Percentiles rank a stretch among this genome's conserved stretches.
These are phyloP conservation scores for Nebria ingens DNA, from an alignment of 1,140 invertebrate species.

Conservation along the genomic window DNA sequence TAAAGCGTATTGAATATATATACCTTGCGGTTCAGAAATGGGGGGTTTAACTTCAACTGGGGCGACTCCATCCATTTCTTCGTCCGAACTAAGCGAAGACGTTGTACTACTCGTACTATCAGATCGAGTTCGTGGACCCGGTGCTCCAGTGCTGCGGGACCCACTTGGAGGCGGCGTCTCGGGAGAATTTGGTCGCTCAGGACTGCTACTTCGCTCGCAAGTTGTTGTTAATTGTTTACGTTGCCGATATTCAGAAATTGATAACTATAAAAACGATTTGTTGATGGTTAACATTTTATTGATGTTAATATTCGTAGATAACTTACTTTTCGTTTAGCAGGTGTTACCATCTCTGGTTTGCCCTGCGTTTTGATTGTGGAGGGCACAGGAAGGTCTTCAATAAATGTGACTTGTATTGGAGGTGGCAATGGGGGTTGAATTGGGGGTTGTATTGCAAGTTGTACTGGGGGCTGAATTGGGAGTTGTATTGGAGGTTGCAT, in stretches of 20 bases:
- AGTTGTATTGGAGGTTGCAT: not conserved
- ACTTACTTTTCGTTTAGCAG: conserved; percentile 31
- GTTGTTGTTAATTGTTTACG: conserved; percentile 40
- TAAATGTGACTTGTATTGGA: not conserved
- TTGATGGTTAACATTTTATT: not conserved
- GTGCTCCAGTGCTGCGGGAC: conserved; percentile 25
- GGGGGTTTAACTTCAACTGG: conserved; percentile 28
- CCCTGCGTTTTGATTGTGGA: not conserved
- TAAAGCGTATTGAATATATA: not conserved
- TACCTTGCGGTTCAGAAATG: conserved; percentile 28
- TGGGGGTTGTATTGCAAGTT: not conserved
- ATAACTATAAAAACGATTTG: conserved; percentile 42
- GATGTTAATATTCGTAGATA: not conserved
- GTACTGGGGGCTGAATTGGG: not conserved
- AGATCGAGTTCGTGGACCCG: conserved; percentile 31
- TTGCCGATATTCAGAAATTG: conserved; percentile 60
- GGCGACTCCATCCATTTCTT: conserved; percentile 32
- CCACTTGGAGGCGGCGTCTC: conserved; percentile 18
- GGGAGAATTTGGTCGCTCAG: conserved; percentile 21
- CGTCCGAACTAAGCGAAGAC: conserved; percentile 41
- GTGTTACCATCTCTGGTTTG: conserved; percentile 20
- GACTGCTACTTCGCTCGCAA: conserved; percentile 13
- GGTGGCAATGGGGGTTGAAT: not conserved
- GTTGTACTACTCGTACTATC: conserved; percentile 42
- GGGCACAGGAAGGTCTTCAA: no score